Evolutionary conservation across 2,888 invertebrate genomes (phyloP).

Genomic region (Adelphocoris suturalis): DNA sequence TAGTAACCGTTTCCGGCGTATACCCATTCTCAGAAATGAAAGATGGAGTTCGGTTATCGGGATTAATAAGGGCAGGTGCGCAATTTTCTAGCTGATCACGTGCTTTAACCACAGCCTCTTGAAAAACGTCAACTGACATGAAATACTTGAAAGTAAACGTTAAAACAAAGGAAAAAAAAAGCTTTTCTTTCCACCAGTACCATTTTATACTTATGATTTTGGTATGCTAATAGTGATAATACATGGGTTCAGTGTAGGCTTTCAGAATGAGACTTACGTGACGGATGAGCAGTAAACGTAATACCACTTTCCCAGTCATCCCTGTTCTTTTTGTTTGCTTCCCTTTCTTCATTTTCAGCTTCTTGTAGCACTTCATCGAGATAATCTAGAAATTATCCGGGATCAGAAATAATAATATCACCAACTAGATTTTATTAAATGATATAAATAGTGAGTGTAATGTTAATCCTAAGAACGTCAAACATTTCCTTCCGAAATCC

Average conservation of each 20-base stretch:
- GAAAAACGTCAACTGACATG: not conserved
- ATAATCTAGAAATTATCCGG: conserved; percentile 83
- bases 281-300: conserved; percentile 93
- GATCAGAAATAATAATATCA: not conserved
- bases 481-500: no score
- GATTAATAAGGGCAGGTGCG: conserved; percentile 31
- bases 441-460: no score
- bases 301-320: conserved; percentile 91
- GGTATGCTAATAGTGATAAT: not conserved
- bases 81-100: conserved; percentile 61
- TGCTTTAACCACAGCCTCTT: conserved; percentile 63
- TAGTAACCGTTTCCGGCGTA: conserved; percentile 9
- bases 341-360: conserved; percentile 80
- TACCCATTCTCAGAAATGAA: not conserved
- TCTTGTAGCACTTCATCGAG: conserved; percentile 90
- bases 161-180: not conserved
- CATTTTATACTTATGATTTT: conserved; percentile 33
- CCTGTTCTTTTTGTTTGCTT: conserved; percentile 77
- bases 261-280: conserved; percentile 80
- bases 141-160: not conserved
- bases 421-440: no score
- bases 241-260: not conserved
- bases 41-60: not conserved
- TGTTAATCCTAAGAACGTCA: no score
- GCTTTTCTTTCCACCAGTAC: not conserved